Base-by-base conservation (phyloP, 2,113 vertebrate genomes). In the Porphyrio hochstetteri region DNA sequence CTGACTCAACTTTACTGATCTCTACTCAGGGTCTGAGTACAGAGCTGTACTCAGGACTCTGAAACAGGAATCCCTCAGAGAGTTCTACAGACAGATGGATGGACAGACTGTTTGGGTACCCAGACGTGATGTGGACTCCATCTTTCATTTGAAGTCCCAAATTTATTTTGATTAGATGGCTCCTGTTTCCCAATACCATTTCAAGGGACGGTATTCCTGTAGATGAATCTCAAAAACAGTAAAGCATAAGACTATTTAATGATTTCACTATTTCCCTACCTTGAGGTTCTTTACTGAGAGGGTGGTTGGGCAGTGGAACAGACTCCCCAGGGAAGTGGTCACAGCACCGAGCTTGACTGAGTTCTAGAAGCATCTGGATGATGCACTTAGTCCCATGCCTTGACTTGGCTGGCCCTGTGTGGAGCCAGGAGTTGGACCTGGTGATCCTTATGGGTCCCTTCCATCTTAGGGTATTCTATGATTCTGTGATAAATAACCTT, bases 201-300 rank as follows among this genome's bases (percentile, higher is more conserved):
- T 18, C 61, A 61, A 38, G 31, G 33, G 15, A 14, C 0, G 1
- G 11, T 23, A 46, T 46, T 52, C 23, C 19, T 3, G 19, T 12
- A 50, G 57, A 71, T 29, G 35, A 68, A 63, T 23, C 36, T 55
- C 42, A 64, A 50, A 67, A 90, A 79, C 7, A 57, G 7, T 10
- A 56, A 21, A 68, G 4, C 1, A 44, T 5, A 28, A 19, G 9
- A 44, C 27, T 23, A 67, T 69, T 18, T 35, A 36, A 8, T 5
- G 15, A 46, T 46, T 46, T 46, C 16, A 46, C 17, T 18, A 46
- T 46, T 46, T 46, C 17, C 17, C 15, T 67, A 31, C 8, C 28
- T 46, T 46, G 17, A 59, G 4, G 8, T 36, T 33, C 9, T 15
- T 79, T 53, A 17, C 14, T 0, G 0, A 69, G 40, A 46, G 44